Conservation (phyloP, 2,113 vertebrate genomes). For the Anas platyrhynchos region DNA sequence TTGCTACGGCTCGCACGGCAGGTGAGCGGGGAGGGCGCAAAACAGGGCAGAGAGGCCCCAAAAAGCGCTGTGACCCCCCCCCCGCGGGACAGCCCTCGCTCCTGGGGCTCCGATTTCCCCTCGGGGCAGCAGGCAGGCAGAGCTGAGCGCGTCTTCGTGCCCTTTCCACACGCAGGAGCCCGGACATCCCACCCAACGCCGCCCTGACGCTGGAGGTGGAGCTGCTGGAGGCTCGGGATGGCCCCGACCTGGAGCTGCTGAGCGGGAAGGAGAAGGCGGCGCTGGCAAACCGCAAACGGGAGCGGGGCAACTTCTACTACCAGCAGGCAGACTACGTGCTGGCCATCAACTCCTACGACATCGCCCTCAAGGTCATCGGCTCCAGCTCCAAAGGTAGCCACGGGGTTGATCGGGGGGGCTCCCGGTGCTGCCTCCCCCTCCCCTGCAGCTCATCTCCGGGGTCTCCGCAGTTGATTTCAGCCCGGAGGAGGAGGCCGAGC, state of each 20-base stretch:
- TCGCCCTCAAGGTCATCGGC: conserved; percentile 88
- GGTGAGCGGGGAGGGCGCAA: conserved; percentile 67
- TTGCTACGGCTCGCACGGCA: conserved; percentile 88
- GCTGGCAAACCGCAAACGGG: conserved; percentile 88
- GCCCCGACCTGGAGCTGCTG: conserved; percentile 88
- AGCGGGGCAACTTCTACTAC: conserved; percentile 90
- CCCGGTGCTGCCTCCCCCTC: not conserved
- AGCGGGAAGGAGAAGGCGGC: conserved; percentile 80
- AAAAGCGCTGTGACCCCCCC: not conserved
- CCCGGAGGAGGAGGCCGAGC: conserved; percentile 84
- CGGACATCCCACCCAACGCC: conserved; percentile 80
- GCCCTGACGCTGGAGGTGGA: conserved; percentile 86
- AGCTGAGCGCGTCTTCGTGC: not conserved
- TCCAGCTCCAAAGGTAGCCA: conserved; percentile 91
- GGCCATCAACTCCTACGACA: conserved; percentile 93
- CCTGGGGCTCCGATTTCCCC: not conserved
- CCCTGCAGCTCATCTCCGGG: not conserved
- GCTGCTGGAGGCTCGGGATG: conserved; percentile 81
- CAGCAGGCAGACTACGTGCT: conserved; percentile 90
- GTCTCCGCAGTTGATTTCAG: conserved; percentile 86
- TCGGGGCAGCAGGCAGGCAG: rapidly evolving
- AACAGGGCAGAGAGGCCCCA: not conserved
- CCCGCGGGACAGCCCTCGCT: not conserved
- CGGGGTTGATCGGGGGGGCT: rapidly evolving
- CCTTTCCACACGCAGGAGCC: conserved; percentile 71